Conservation (phyloP, 2,113 vertebrate species). For the Tinamus guttatus region DNA sequence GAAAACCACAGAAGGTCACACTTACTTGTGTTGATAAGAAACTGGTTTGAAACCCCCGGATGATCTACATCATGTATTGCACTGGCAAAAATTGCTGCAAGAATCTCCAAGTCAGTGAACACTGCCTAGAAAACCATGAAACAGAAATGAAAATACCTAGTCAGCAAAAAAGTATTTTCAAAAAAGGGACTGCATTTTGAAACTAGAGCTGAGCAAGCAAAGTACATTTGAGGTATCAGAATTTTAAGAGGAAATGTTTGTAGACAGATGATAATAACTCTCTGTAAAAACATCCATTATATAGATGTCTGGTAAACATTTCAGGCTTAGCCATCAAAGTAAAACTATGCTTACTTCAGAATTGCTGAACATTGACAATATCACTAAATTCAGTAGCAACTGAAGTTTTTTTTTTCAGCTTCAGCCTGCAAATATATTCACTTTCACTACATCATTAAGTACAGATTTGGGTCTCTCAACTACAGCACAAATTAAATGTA, state of each 20-base stretch:
- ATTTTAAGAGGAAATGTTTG: not conserved
- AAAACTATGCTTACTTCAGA: not conserved
- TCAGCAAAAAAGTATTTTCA: not conserved
- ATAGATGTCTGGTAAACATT: not conserved
- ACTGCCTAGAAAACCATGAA: slow-evolving; percentile 86
- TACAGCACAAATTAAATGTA: not conserved
- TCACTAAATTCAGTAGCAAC: not conserved
- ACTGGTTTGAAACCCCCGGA: slow-evolving; percentile 98
- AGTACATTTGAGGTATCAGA: not conserved
- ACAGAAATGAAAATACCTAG: not conserved
- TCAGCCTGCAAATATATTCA: not conserved
- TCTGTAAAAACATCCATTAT: not conserved
- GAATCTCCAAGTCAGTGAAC: slow-evolving; percentile 98
- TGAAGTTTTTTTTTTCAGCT: not conserved
- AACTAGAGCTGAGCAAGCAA: not conserved
- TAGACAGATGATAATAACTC: not conserved
- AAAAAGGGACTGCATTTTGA: not conserved
- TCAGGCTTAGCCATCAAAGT: not conserved
- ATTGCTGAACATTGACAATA: not conserved
- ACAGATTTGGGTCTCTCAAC: not conserved
- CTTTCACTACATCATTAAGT: not conserved
- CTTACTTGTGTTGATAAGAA: slow-evolving; percentile 99
- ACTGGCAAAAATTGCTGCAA: slow-evolving; percentile 99
- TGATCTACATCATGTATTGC: slow-evolving; percentile 99
- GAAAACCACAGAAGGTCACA: slow-evolving; percentile 39